Percentiles rank a stretch among this genome's conserved stretches.
Evolutionary conservation across 2,888 invertebrate genomes (phyloP).

Genomic region (Aphrophora alni): DNA sequence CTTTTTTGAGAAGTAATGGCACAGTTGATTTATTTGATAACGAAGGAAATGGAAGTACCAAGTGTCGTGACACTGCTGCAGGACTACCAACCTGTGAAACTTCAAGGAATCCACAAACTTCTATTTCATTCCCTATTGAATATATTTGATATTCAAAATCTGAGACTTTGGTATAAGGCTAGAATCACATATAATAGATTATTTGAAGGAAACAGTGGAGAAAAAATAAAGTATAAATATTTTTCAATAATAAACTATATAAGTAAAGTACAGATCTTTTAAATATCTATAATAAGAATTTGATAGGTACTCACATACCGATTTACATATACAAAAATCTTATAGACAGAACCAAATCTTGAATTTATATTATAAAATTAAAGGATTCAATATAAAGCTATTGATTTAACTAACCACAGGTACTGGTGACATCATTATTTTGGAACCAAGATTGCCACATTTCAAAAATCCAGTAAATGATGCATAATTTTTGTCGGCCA

Average conservation of each 20-base stretch:
- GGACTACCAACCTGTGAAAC: conserved; percentile 90
- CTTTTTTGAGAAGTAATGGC: not conserved
- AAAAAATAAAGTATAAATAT: not conserved
- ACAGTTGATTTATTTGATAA: conserved; percentile 15
- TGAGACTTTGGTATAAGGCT: conserved; percentile 64
- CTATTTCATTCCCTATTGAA: conserved; percentile 74
- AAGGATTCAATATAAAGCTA: too few relatives aligned
- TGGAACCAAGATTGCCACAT: conserved; percentile 77
- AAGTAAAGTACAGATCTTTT: not conserved
- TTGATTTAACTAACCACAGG: conserved; percentile 65
- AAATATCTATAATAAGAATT: too few relatives aligned
- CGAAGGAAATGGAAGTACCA: conserved; percentile 71
- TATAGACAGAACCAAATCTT: too few relatives aligned
- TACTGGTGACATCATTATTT: conserved; percentile 75
- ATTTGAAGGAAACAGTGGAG: not conserved
- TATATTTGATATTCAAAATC: conserved; percentile 69
- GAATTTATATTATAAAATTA: too few relatives aligned
- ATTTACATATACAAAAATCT: too few relatives aligned
- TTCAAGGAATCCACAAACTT: conserved; percentile 88
- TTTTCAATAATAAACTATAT: not conserved
- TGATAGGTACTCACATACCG: too few relatives aligned
- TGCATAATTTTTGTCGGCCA: conserved; percentile 75
- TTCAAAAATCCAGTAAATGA: conserved; percentile 74
- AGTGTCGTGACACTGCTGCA: conserved; percentile 87
- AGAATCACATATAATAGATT: conserved; percentile 46